Conservation (phyloP, 2,113 vertebrate species). For the Bostrychus sinensis region DNA sequence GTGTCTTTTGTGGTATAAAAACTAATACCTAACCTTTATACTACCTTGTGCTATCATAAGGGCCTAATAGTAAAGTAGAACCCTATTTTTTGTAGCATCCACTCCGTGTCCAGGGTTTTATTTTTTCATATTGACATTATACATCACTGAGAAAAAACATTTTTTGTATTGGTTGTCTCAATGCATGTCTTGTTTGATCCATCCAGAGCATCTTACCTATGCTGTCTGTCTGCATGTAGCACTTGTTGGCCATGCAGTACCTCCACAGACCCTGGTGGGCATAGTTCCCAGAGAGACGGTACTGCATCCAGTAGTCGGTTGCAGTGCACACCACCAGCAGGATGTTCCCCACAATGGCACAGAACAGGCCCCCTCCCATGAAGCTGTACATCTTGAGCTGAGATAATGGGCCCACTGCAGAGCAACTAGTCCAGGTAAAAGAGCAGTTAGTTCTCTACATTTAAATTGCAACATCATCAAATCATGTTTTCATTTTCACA, state of each 20-base stretch:
- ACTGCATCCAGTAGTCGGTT: conserved; percentile 90
- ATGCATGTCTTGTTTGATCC: neutral
- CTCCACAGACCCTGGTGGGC: conserved; percentile 89
- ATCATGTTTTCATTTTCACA: neutral
- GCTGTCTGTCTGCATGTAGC: conserved; percentile 86
- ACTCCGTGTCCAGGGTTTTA: no score
- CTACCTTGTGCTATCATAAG: no score
- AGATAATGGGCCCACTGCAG: conserved; percentile 31
- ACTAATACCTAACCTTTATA: no score
- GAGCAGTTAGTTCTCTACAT: neutral
- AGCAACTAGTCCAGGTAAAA: conserved; percentile 43
- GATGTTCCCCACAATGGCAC: conserved; percentile 86
- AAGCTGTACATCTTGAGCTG: conserved; percentile 86
- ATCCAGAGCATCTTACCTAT: conserved; percentile 76
- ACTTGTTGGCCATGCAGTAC: conserved; percentile 85
- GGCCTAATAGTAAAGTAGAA: no score
- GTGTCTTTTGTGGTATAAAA: no score
- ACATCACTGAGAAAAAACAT: no score
- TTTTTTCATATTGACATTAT: no score
- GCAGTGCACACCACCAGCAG: conserved; percentile 84
- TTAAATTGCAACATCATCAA: neutral
- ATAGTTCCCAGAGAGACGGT: conserved; percentile 83
- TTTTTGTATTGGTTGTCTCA: no score
- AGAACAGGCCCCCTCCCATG: conserved; percentile 88
- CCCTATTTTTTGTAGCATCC: no score